Evolutionary conservation across 1,140 invertebrate genomes (phyloP).

Genomic region (Akabosia matsudoensis): DNA sequence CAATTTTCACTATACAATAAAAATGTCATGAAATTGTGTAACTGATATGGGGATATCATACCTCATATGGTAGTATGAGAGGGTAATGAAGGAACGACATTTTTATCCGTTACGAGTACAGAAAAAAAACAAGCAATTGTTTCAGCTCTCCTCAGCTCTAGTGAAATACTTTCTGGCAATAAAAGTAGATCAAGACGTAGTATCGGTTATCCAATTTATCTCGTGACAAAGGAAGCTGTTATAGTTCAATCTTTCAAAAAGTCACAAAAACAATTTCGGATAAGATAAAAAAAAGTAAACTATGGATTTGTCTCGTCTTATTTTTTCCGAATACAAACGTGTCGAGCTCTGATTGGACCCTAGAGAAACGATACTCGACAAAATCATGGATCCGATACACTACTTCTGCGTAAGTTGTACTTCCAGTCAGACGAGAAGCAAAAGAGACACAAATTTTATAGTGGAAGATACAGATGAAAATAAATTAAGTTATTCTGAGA

Average conservation of each 20-base stretch:
- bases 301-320: neutral
- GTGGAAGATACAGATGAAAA: too few relatives aligned
- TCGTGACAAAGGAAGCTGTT: neutral
- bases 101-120: neutral
- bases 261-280: neutral
- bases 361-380: neutral
- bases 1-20: neutral
- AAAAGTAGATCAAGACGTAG: too few relatives aligned
- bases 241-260: neutral
- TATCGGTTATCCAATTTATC: neutral
- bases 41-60: neutral
- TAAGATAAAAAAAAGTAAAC: neutral
- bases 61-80: constrained; percentile 6
- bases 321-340: neutral
- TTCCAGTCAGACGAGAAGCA: neutral
- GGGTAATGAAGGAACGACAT: constrained; percentile 23
- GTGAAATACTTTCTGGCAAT: neutral
- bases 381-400: neutral
- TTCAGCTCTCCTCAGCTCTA: neutral
- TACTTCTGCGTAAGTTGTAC: neutral
- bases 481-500: neutral
- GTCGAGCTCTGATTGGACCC: constrained; percentile 10
- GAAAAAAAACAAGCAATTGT: neutral
- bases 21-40: neutral
- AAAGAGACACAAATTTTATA: neutral